A percentile compares a stretch with the other conserved stretches of the same genome.
Evolutionary conservation across 2,888 invertebrate genomes (phyloP).

Genomic region (Lutraria lutraria): DNA sequence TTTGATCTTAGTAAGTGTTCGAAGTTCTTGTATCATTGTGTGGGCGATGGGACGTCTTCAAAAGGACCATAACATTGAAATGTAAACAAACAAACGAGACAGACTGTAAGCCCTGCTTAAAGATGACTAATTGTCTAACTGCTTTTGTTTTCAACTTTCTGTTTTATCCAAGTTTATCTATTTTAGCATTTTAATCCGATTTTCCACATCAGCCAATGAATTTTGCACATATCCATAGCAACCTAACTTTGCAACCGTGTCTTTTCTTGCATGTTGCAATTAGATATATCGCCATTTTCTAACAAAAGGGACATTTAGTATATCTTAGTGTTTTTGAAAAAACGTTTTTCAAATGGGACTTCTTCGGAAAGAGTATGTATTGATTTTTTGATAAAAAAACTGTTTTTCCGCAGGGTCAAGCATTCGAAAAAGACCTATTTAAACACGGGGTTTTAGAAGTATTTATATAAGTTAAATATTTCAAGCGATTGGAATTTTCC

Average conservation of each 20-base stretch:
- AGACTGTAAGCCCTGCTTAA: not conserved
- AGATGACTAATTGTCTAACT: not conserved
- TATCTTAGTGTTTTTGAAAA: not conserved
- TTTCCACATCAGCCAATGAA: not conserved
- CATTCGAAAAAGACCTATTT: not conserved
- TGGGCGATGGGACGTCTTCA: not conserved
- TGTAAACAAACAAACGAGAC: conserved; percentile 12
- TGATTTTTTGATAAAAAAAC: not conserved
- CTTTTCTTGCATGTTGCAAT: not conserved
- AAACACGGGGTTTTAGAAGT: not conserved
- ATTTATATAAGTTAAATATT: not conserved
- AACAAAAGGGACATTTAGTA: not conserved
- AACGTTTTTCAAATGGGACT: conserved; percentile 31
- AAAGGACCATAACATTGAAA: not conserved
- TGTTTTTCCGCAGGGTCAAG: conserved; percentile 2
- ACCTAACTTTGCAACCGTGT: not conserved
- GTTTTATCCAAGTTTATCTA: not conserved
- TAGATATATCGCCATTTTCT: not conserved
- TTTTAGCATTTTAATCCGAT: not conserved
- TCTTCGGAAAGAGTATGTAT: conserved; percentile 35
- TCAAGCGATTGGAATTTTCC: not conserved
- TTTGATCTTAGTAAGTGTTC: not conserved
- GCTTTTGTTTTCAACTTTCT: conserved; percentile 5
- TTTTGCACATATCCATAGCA: not conserved
- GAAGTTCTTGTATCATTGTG: not conserved